Base-by-base conservation (phyloP, 2,888 invertebrate species). In the Nasonovia ribisnigri region DNA sequence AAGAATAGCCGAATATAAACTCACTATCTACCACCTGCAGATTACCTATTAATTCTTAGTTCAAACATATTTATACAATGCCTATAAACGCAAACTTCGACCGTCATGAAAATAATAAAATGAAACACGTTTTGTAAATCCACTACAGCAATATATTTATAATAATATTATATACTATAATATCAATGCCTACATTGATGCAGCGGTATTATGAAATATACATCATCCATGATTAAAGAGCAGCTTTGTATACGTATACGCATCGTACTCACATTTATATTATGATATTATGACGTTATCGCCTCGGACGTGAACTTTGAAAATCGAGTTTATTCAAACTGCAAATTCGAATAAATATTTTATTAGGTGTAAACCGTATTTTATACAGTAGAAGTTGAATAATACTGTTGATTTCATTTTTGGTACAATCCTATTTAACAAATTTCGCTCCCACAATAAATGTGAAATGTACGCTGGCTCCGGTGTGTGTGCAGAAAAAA, bases 111-210 rank as follows among this genome's bases (percentile, higher is more conserved):
- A 29, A 43, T 29, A 43, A 60, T 43, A 60, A 89, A 89, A 57
- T 13, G 36, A 46, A 60, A 60, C n/a, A 5, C 42, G 43, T 77
- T 77, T 90, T 20, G 11, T 3, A 36, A 48, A 90, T 90, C n/a
- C 43, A n/a, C 54, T 54, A 20, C 54, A 67, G 90, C 60, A 90
- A 90, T 90, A n/a, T n/a, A n/a, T n/a, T n/a, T n/a, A n/a, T 46
- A 67, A 57, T 57, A 26, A 57, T 77, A 36, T 36, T 6, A 36
- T n/a, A 16, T 67, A 36, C 6, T 36, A 8, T 77, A 36, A 36
- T 8, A 77, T 4, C 4, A 13, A n/a, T 67, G 20, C 36, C 20
- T 20, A 36, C 36, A 90, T 8, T 67, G 43, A 43, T 5, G 13
- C 26, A 16, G 10, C 20, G 88, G 42, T 54, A 42, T 1, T 51